Conservation (phyloP, 1,140 invertebrate species). For the Caenorhabditis remanei region DNA sequence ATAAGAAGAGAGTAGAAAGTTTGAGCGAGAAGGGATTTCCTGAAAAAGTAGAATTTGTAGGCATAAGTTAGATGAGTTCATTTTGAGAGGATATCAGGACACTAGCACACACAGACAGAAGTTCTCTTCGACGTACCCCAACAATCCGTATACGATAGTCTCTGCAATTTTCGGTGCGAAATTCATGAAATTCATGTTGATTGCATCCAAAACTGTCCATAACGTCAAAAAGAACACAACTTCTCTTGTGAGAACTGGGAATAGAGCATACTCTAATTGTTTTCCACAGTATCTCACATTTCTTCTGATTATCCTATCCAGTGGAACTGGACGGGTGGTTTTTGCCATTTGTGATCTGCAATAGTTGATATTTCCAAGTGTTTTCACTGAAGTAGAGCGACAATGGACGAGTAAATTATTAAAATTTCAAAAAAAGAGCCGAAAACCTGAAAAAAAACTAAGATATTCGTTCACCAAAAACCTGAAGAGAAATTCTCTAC, state of each 20-base stretch:
- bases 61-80: background rate
- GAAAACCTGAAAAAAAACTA: background rate
- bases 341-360: background rate
- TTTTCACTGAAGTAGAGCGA: background rate
- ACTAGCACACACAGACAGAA: too few species aligned
- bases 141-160: background rate
- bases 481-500: background rate
- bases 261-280: slow-evolving; percentile 32
- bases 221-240: slow-evolving; percentile 19
- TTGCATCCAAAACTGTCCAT: slow-evolving; percentile 51
- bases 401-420: too few species aligned
- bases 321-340: background rate
- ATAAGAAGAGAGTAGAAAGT: slow-evolving; percentile 1
- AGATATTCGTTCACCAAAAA: too few species aligned
- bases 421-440: background rate
- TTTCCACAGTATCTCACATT: slow-evolving; percentile 32
- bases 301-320: background rate
- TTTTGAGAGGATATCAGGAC: background rate
- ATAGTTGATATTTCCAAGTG: background rate
- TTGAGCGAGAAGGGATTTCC: slow-evolving; percentile 30
- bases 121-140: slow-evolving; percentile 7
- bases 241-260: slow-evolving; percentile 52
- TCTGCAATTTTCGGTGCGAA: slow-evolving; percentile 3
- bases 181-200: slow-evolving; percentile 26
- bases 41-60: background rate